Conservation (phyloP, 2,113 vertebrate species). For the Petromus typicus region DNA sequence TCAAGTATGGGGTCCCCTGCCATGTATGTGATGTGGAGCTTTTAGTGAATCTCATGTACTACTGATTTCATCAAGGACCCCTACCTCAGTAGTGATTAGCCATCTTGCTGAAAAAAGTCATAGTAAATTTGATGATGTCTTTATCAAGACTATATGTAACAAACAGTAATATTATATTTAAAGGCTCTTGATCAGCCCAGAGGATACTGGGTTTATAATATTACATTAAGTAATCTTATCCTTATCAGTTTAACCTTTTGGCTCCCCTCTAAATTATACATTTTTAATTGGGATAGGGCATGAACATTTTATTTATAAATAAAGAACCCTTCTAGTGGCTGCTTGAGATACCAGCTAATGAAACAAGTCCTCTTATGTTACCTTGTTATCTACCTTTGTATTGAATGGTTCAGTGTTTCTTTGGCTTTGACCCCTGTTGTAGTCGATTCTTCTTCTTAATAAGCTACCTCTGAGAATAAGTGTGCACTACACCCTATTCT, state of each 20-base stretch:
- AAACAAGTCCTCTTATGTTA: conserved; percentile 30
- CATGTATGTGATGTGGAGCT: not conserved
- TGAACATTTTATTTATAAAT: conserved; percentile 71
- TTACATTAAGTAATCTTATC: conserved; percentile 1
- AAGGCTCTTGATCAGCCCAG: conserved; percentile 28
- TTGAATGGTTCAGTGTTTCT: not conserved
- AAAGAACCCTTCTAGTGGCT: conserved; percentile 60
- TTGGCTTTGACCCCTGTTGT: not conserved
- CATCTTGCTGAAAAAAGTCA: conserved; percentile 31
- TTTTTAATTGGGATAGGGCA: conserved; percentile 68
- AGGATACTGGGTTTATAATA: conserved; percentile 1
- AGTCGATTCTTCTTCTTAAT: conserved; percentile 40
- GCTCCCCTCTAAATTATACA: conserved; percentile 54
- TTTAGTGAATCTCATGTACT: not conserved
- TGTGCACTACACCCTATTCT: conserved; percentile 11
- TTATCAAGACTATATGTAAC: not conserved
- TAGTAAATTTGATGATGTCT: not conserved
- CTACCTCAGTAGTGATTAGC: not conserved
- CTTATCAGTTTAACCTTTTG: conserved; percentile 54
- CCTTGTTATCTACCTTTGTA: not conserved
- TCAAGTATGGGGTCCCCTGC: not conserved
- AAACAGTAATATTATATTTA: conserved; percentile 4
- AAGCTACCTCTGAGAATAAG: conserved; percentile 45
- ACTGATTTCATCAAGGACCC: not conserved
- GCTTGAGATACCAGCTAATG: conserved; percentile 61